These are phyloP conservation scores for Cecropterus lyciades DNA, from an alignment of 1,140 invertebrate genomes.

Conservation along the genomic window DNA sequence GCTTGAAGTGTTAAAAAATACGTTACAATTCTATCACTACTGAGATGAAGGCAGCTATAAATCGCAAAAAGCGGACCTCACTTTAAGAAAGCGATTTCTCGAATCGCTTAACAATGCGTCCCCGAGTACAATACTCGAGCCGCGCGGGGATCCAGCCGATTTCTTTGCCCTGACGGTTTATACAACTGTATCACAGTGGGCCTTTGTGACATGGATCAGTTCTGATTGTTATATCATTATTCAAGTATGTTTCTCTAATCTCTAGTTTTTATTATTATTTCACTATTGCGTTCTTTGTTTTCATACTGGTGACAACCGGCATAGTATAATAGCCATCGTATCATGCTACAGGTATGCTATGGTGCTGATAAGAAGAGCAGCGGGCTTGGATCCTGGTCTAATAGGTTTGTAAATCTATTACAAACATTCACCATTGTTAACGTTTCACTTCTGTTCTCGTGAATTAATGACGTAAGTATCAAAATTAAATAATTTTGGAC, in stretches of 20 bases:
- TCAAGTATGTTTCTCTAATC: not conserved
- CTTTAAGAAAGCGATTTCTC: constrained; percentile 74
- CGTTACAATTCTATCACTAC: constrained; percentile 47
- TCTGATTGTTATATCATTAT: not conserved
- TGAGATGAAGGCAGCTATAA: constrained; percentile 72
- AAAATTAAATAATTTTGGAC: too few relatives aligned
- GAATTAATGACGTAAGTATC: too few relatives aligned
- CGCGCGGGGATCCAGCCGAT: constrained; percentile 57
- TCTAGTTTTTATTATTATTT: too few relatives aligned
- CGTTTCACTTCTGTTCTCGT: too few relatives aligned
- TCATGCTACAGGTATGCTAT: too few relatives aligned
- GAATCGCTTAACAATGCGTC: constrained; percentile 72
- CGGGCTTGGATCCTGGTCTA: too few relatives aligned
- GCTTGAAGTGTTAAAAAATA: not conserved
- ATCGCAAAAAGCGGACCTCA: constrained; percentile 72
- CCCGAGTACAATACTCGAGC: constrained; percentile 61
- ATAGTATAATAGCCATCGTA: too few relatives aligned
- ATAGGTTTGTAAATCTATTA: too few relatives aligned
- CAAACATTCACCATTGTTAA: too few relatives aligned
- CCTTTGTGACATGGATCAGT: constrained; percentile 17
- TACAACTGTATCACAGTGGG: constrained; percentile 31
- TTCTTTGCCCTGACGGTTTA: constrained; percentile 62
- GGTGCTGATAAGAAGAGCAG: too few relatives aligned
- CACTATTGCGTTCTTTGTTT: too few relatives aligned
- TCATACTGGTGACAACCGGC: too few relatives aligned